phyloP scores from a whole-genome alignment of 2,113 vertebrate genomes.

The Mugil cephalus region DNA sequence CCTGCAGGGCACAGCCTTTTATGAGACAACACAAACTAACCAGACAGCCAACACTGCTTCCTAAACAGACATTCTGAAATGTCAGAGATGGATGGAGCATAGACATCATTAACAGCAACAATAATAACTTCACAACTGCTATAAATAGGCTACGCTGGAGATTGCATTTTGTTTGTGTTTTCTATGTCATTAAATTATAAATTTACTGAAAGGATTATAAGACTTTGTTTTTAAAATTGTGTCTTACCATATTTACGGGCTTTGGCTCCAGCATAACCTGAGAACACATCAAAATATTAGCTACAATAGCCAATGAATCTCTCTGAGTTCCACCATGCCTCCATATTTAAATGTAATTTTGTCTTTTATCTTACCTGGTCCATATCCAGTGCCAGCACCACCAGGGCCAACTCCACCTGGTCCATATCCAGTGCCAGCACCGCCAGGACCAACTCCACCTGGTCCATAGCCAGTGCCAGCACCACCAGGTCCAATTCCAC shows the following conservation, averaged over 20 bases:
- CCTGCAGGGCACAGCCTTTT: slow-evolving; percentile 29
- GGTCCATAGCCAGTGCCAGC: slow-evolving; percentile 30
- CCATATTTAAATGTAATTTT: background rate
- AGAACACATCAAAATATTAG: background rate
- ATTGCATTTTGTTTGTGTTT: background rate
- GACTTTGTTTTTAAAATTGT: slow-evolving; percentile 3
- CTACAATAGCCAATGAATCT: background rate
- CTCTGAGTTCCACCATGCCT: background rate
- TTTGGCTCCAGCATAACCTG: slow-evolving; percentile 76
- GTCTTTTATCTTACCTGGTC: background rate
- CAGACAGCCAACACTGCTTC: background rate
- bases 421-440: slow-evolving; percentile 33
- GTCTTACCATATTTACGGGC: slow-evolving; percentile 76
- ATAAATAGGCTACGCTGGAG: no score
- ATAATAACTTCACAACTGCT: no score
- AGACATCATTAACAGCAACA: background rate
- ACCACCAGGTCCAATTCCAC: slow-evolving; percentile 28
- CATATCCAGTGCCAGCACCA: slow-evolving; percentile 9
- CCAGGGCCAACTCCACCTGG: slow-evolving; percentile 22
- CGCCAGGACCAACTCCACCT: slow-evolving; percentile 23
- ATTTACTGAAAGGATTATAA: background rate
- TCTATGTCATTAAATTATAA: background rate
- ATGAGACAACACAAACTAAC: background rate
- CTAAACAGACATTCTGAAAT: background rate
- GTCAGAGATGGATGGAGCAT: background rate